These are phyloP conservation scores for Lanius collurio DNA, from an alignment of 2,113 vertebrate genomes.

Conservation along the genomic window DNA sequence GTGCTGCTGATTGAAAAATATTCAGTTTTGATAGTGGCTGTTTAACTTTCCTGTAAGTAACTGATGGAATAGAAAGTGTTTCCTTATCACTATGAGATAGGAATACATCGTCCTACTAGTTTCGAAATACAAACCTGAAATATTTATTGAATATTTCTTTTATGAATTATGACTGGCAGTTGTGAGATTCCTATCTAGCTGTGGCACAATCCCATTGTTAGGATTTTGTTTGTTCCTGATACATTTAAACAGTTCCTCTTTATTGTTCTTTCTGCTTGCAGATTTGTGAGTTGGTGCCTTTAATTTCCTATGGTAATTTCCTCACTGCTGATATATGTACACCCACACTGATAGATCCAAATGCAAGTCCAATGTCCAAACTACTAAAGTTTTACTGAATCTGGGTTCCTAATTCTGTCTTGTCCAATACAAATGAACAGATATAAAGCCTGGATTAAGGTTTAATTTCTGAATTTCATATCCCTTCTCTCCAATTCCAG, in stretches of 20 bases:
- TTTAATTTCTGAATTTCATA: background rate
- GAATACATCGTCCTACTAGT: slow-evolving; percentile 19
- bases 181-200: slow-evolving; percentile 40
- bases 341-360: background rate
- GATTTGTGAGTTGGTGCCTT: slow-evolving; percentile 42
- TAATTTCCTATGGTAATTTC: slow-evolving; percentile 54
- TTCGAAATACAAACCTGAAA: slow-evolving; percentile 43
- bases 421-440: background rate
- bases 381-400: background rate
- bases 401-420: background rate
- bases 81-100: slow-evolving; percentile 53
- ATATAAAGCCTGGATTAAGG: background rate
- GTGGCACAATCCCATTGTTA: slow-evolving; percentile 39
- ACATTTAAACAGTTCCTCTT: slow-evolving; percentile 37
- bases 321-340: background rate
- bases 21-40: slow-evolving; percentile 39
- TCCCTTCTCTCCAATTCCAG: background rate
- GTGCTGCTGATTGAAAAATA: slow-evolving; percentile 27
- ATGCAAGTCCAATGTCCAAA: slow-evolving; percentile 9
- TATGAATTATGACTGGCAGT: slow-evolving; percentile 41
- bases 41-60: slow-evolving; percentile 47
- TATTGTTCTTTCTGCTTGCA: slow-evolving; percentile 49
- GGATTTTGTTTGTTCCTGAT: slow-evolving; percentile 51
- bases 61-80: slow-evolving; percentile 53
- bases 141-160: slow-evolving; percentile 54